These are phyloP conservation scores for Scaptomyza parva DNA, from an alignment of 2,888 invertebrate genomes.

Conservation along the genomic window DNA sequence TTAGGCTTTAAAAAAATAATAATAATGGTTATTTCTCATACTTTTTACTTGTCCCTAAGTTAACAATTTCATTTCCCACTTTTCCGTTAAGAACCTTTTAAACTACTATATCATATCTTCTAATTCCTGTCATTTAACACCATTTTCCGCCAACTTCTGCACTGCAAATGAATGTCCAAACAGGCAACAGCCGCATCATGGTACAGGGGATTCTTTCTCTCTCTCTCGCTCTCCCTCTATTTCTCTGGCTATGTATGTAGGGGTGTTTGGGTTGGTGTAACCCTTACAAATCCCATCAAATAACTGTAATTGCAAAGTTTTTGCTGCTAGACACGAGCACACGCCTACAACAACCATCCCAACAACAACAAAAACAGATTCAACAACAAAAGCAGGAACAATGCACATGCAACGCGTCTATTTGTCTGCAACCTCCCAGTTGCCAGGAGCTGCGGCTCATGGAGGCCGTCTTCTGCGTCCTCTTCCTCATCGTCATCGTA, in stretches of 20 bases:
- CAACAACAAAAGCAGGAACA: slow-evolving; percentile 45
- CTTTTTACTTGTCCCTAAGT: slow-evolving; percentile 1
- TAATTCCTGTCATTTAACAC: slow-evolving; percentile 56
- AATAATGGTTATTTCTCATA: not conserved
- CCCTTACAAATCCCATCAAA: slow-evolving; percentile 74
- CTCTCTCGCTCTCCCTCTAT: too few relatives aligned
- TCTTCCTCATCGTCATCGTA: slow-evolving; percentile 11
- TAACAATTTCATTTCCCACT: slow-evolving; percentile 16
- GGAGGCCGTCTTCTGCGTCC: slow-evolving; percentile 9
- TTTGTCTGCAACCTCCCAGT: slow-evolving; percentile 58
- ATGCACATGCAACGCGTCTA: slow-evolving; percentile 71
- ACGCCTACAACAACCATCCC: slow-evolving; percentile 59
- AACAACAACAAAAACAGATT: slow-evolving; percentile 11
- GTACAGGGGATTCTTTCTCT: too few relatives aligned
- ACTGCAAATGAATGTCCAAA: slow-evolving; percentile 73
- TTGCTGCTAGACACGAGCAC: slow-evolving; percentile 68
- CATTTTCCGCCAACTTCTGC: slow-evolving; percentile 42
- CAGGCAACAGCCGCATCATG: slow-evolving; percentile 40
- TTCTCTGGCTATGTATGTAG: not conserved
- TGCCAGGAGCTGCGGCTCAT: slow-evolving; percentile 36
- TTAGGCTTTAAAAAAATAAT: too few relatives aligned
- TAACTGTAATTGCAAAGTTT: slow-evolving; percentile 81
- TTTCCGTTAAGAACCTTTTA: slow-evolving; percentile 8
- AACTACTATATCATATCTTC: slow-evolving; percentile 25
- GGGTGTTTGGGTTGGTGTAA: slow-evolving; percentile 41